phyloP scores from a whole-genome alignment of 2,797 vertebrate genomes.

The Anniella stebbinsi region DNA sequence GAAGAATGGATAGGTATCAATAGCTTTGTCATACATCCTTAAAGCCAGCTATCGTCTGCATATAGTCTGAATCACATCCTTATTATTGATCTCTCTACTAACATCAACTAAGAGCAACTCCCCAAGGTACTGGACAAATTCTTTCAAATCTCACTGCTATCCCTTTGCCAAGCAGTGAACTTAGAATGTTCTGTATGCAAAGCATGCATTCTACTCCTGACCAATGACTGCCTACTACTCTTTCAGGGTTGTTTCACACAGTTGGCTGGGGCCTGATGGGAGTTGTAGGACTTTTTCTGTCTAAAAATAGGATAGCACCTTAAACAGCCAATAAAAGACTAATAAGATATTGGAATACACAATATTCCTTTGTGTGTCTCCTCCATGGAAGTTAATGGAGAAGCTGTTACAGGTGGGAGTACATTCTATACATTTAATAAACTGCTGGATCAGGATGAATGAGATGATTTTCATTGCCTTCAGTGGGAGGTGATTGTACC shows the following conservation, averaged over 20 bases:
- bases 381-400: background rate
- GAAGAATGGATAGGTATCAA: background rate
- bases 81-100: background rate
- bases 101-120: background rate
- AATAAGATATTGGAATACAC: background rate
- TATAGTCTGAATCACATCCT: background rate
- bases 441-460: background rate
- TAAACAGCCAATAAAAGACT: background rate
- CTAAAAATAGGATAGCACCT: no score
- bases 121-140: background rate
- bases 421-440: background rate
- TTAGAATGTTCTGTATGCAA: background rate
- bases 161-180: background rate
- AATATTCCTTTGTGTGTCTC: background rate
- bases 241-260: background rate
- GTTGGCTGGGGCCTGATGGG: no score
- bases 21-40: no score
- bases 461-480: background rate
- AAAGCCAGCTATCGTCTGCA: background rate
- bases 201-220: no score
- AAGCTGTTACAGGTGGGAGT: background rate
- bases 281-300: no score
- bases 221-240: background rate
- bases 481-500: background rate
- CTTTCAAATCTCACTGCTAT: background rate